Conservation (phyloP, 2,113 vertebrate species). For the Catharus minimus region DNA sequence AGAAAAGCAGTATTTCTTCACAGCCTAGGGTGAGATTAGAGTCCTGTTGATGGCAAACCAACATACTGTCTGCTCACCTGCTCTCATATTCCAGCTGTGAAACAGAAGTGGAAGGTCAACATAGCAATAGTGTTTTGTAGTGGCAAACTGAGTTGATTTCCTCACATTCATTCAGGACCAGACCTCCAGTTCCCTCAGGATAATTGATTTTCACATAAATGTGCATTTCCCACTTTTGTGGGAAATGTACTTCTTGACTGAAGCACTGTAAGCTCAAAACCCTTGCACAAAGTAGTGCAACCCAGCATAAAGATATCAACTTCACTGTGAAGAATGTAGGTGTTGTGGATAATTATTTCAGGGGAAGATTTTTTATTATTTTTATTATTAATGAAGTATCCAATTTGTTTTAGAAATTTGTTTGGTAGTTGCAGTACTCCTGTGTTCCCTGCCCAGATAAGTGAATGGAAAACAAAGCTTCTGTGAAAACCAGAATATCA, state of each 20-base stretch:
- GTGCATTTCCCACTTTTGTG: conserved; percentile 7
- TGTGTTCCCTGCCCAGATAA: not conserved
- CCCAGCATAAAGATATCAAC: not conserved
- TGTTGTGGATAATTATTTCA: conserved; percentile 15
- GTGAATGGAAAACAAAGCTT: not conserved
- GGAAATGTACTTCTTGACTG: not conserved
- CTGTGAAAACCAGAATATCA: not conserved
- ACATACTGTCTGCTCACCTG: conserved; percentile 26
- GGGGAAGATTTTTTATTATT: conserved; percentile 9
- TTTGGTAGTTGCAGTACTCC: not conserved
- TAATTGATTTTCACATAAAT: conserved; percentile 70
- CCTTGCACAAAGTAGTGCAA: conserved; percentile 6
- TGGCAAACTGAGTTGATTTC: conserved; percentile 36
- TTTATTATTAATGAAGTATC: not conserved
- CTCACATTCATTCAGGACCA: conserved; percentile 47
- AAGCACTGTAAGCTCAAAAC: conserved; percentile 15
- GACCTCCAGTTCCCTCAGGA: conserved; percentile 44
- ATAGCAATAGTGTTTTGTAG: not conserved
- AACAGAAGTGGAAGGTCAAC: conserved; percentile 43
- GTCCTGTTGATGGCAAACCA: not conserved
- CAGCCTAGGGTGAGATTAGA: not conserved
- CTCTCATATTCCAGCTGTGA: conserved; percentile 17
- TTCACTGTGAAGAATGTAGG: conserved; percentile 5
- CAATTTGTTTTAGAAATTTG: not conserved
- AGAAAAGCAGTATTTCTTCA: not conserved